Evolutionary conservation across 1,140 invertebrate species (phyloP), one percentile per base, ranked within the genome.

Genomic region (Cherax quadricarinatus): DNA sequence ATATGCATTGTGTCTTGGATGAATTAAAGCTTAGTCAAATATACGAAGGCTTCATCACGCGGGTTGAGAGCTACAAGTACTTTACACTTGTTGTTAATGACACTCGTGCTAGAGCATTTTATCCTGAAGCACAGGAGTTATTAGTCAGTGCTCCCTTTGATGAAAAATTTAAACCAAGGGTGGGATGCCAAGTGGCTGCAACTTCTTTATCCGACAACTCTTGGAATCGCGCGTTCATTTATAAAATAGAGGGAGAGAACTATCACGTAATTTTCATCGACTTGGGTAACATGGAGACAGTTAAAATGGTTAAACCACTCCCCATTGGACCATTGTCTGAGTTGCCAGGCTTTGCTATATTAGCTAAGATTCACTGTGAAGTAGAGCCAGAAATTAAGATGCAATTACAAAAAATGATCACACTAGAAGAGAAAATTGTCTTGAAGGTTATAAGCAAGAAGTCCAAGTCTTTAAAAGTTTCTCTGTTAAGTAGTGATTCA

Each of bases 401-500:
- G 3, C 4, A 83, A 41, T 57, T 83, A 4, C 49, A 83, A 21
- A 57, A 21, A 51, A 49, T 83, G 6, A n/a, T 83, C 57, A 24
- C 24, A 18, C 18, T 21, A 9, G 81, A 83, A 4, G 53, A n/a
- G 14, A 4, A 48, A 24, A 41, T 83, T 16, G 53, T 24, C 4
- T 83, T 83, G 18, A 83, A 53, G 57, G 81, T 83, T 83, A 83
- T 57, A 21, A 49, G n/a, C 49, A 83, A 83, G 51, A 49, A 83
- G 81, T 21, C 21, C 49, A 57, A 24, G 6, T 57, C 48, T 14
- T 10, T 57, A n/a, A 83, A 83, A 21, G 51, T 83, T 6, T n/a
- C 49, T n/a, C n/a, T 83, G 49, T 51, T n/a, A 53, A 51, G 16
- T 18, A 53, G 53, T 21, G 18, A 0, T 10, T 24, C 51, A 10